Percentiles rank a stretch among this genome's conserved stretches.
These are phyloP conservation scores for Paratilapia polleni DNA, from an alignment of 2,113 vertebrate genomes.

Conservation along the genomic window DNA sequence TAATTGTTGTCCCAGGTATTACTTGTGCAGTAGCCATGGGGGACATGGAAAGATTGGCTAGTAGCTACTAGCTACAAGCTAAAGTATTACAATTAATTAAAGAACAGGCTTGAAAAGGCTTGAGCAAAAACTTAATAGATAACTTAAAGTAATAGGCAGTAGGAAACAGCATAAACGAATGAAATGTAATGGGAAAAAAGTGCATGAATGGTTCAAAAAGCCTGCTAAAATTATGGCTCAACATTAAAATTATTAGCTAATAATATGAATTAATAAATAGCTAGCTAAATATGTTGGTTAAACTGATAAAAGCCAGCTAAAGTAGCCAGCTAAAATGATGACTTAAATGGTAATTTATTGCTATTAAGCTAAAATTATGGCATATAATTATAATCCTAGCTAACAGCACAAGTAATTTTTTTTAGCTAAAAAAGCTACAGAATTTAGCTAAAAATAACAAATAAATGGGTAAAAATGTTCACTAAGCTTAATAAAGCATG, in stretches of 20 bases:
- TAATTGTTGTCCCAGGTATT: background rate
- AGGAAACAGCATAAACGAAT: background rate
- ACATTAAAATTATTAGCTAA: too few relatives aligned
- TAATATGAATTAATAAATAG: too few relatives aligned
- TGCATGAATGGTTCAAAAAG: background rate
- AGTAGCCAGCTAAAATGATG: background rate
- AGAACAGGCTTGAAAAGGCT: background rate
- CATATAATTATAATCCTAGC: background rate
- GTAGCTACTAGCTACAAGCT: too few relatives aligned
- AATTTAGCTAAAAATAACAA: background rate
- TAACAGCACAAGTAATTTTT: background rate
- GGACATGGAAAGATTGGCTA: background rate
- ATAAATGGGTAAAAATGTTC: background rate
- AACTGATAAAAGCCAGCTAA: too few relatives aligned
- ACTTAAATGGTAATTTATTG: background rate
- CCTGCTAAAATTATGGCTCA: too few relatives aligned
- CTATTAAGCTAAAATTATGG: background rate
- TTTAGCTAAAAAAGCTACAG: too few relatives aligned
- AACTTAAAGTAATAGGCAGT: background rate
- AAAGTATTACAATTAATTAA: background rate
- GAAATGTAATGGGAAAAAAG: background rate
- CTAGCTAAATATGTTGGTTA: too few relatives aligned
- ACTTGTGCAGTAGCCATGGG: background rate
- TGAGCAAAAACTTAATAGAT: background rate
- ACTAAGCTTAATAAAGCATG: background rate